These are phyloP conservation scores for Saimiri boliviensis DNA, from an alignment of 2,113 vertebrate species.

Conservation along the genomic window DNA sequence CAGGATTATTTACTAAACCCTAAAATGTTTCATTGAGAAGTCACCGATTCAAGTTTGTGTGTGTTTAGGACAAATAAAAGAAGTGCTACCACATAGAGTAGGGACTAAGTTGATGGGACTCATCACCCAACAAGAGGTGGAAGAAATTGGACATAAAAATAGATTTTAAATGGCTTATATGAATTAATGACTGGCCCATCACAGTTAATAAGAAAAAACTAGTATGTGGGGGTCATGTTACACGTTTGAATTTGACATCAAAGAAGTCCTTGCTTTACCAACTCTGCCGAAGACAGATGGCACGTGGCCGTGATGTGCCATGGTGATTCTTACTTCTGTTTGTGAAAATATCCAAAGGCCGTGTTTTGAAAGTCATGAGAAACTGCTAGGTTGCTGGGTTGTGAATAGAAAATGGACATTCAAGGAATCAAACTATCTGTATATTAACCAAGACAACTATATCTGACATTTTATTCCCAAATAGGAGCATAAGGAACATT, in stretches of 20 bases:
- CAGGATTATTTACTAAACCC: neutral
- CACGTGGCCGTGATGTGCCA: neutral
- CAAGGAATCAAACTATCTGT: neutral
- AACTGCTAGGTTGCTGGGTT: neutral
- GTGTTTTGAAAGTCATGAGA: neutral
- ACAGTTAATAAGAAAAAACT: slow-evolving; percentile 47
- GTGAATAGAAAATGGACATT: neutral
- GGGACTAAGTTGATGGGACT: slow-evolving; percentile 5
- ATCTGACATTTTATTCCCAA: neutral
- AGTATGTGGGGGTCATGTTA: neutral
- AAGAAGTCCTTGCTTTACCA: neutral
- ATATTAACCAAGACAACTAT: neutral
- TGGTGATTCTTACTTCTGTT: neutral
- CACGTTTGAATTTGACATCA: slow-evolving; percentile 57
- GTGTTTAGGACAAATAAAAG: slow-evolving; percentile 13
- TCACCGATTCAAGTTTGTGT: neutral
- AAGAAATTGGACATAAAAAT: slow-evolving; percentile 54
- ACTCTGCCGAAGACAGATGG: neutral
- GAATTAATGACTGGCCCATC: slow-evolving; percentile 43
- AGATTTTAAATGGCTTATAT: slow-evolving; percentile 46
- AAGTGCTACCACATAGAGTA: neutral
- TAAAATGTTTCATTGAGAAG: neutral
- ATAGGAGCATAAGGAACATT: neutral
- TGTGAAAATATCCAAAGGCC: neutral
- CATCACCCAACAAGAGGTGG: slow-evolving; percentile 36